These are phyloP conservation scores for Agrypnus murinus DNA, from an alignment of 2,888 invertebrate species.

Conservation along the genomic window DNA sequence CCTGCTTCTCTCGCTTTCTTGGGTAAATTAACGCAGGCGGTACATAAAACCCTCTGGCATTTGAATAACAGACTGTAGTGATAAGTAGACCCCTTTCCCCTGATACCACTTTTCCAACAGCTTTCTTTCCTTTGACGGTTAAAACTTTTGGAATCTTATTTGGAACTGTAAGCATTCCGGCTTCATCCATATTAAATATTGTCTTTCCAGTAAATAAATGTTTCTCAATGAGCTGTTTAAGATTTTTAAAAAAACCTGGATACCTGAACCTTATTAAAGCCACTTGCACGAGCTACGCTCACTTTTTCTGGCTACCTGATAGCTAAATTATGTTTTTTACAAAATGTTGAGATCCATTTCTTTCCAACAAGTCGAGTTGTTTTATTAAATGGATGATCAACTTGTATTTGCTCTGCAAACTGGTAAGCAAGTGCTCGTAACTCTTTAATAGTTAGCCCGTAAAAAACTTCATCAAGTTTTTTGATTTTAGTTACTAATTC, in stretches of 20 bases:
- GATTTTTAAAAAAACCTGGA: conserved; percentile 56
- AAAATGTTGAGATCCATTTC: conserved; percentile 50
- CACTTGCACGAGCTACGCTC: conserved; percentile 57
- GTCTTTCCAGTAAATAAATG: conserved; percentile 52
- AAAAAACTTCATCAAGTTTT: conserved; percentile 21
- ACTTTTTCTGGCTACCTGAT: conserved; percentile 48
- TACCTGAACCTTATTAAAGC: conserved; percentile 61
- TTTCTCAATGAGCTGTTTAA: conserved; percentile 45
- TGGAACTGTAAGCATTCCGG: conserved; percentile 58
- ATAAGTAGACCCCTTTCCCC: conserved; percentile 57
- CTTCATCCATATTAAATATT: conserved; percentile 59
- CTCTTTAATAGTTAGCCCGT: conserved; percentile 39
- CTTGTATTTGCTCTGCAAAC: conserved; percentile 35
- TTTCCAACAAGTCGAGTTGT: conserved; percentile 50
- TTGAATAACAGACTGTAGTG: conserved; percentile 58
- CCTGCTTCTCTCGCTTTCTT: conserved; percentile 53
- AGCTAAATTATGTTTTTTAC: conserved; percentile 42
- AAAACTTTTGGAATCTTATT: too few relatives aligned
- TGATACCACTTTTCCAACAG: conserved; percentile 55
- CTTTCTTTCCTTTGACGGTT: too few relatives aligned
- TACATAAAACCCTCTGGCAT: conserved; percentile 59
- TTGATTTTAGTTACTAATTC: conserved; percentile 39
- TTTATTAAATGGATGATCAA: conserved; percentile 50
- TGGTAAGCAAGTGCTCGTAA: conserved; percentile 26
- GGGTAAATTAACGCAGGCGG: conserved; percentile 61